Evolutionary conservation across 2,113 vertebrate genomes (phyloP), one percentile per base, ranked within the genome.

Genomic region (Morphnarchus princeps): DNA sequence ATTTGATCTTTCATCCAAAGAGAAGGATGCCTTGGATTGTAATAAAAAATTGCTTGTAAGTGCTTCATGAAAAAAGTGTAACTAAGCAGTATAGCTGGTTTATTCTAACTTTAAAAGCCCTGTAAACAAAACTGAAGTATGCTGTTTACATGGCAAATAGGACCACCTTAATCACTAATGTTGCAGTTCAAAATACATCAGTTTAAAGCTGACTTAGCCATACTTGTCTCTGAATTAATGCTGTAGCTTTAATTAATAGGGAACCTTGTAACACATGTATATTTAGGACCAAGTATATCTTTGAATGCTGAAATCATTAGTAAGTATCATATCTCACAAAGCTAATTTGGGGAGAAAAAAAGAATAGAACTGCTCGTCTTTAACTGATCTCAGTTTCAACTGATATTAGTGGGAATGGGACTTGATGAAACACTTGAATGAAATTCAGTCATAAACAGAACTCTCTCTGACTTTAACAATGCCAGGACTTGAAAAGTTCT

Each of bases 1-100:
- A 3, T 99, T 99, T 32, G 99, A 99, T 98, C 97, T 99, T 45
- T 98, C 99, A 4, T 96, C 98, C 11, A 97, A 96, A 40, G 99
- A 99, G 96, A 98, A 80, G 54, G 82, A 96, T 3, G 97, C 98
- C 34, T 98, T 99, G 97, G 98, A 99, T 95, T 96, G 98, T 97
- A 99, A 98, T 93, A 98, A 98, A 98, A 99, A 98, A 87, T 96
- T 99, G 62, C 98, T 99, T 96, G 99, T 99, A 97, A 98, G 99
- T 98, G n/a, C 61, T 84, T 40, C 3, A 26, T 6, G 12, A n/a
- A 65, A 66, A 57, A 69, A 22, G 6, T 36, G 6, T 78, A 43
- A 42, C 12, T 76, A 82, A 87, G 45, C 31, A 32, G 31, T 79
- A 31, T 31, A 45, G 26, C 50, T 86, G 24, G 22, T 58, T 82